Conservation (phyloP, 2,797 vertebrate species). For the Eidolon dupreanum region DNA sequence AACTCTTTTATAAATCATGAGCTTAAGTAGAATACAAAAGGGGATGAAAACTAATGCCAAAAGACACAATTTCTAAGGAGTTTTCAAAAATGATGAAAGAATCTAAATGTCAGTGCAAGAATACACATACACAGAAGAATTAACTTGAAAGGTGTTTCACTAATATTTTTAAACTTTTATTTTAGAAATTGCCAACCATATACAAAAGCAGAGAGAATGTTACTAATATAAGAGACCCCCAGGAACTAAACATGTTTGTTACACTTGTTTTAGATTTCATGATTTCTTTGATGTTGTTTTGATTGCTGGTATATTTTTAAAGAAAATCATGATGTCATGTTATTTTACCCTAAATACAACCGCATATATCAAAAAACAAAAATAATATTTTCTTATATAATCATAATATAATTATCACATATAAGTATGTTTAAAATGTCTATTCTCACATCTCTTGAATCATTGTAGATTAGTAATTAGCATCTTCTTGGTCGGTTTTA, state of each 20-base stretch:
- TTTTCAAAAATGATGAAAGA: slow-evolving; percentile 29
- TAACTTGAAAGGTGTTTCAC: slow-evolving; percentile 17
- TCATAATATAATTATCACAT: not conserved
- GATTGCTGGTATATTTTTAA: not conserved
- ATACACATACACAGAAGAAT: not conserved
- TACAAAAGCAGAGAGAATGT: not conserved
- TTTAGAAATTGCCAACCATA: not conserved
- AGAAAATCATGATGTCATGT: not conserved
- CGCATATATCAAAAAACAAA: not conserved
- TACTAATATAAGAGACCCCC: not conserved
- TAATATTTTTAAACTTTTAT: slow-evolving; percentile 2
- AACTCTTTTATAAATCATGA: slow-evolving; percentile 47
- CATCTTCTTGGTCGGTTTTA: slow-evolving; percentile 46
- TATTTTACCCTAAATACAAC: not conserved
- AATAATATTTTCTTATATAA: slow-evolving; percentile 14
- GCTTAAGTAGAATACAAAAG: not conserved
- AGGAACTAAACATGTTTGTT: not conserved
- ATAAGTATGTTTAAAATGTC: slow-evolving; percentile 1
- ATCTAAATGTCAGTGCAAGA: slow-evolving; percentile 16
- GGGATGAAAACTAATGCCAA: not conserved
- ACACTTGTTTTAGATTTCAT: not conserved
- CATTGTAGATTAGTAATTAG: not conserved
- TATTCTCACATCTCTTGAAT: slow-evolving; percentile 27
- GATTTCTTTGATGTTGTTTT: slow-evolving; percentile 6
- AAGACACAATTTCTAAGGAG: not conserved